Conservation (phyloP, 2,113 vertebrate species). For the Dromiciops gliroides region DNA sequence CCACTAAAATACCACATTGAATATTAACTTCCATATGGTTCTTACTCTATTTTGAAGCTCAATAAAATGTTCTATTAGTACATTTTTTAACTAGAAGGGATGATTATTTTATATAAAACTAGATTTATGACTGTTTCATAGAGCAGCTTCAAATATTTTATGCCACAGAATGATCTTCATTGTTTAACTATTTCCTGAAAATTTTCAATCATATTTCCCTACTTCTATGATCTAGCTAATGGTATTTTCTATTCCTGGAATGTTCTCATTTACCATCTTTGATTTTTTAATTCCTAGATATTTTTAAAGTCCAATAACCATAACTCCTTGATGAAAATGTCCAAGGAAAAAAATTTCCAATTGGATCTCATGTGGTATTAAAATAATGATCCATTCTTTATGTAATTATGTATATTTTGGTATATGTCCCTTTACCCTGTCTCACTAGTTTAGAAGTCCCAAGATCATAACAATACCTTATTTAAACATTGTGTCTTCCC, state of each 20-base stretch:
- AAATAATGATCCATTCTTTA: too few species aligned
- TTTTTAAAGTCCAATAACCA: too few species aligned
- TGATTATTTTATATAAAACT: not conserved
- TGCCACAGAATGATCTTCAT: not conserved
- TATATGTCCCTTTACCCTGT: too few species aligned
- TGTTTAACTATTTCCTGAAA: not conserved
- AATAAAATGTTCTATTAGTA: not conserved
- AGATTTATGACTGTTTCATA: not conserved
- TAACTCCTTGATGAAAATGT: too few species aligned
- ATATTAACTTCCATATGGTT: constrained; percentile 3
- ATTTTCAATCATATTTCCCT: not conserved
- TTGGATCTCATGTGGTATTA: too few species aligned
- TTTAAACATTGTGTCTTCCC: not conserved
- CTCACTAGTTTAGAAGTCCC: not conserved
- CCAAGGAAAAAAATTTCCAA: too few species aligned
- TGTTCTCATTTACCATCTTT: not conserved
- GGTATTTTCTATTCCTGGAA: not conserved
- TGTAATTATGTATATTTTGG: too few species aligned
- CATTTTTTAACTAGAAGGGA: not conserved
- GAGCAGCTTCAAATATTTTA: not conserved
- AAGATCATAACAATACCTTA: not conserved
- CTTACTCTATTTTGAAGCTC: not conserved
- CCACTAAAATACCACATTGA: not conserved
- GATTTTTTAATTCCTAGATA: not conserved
- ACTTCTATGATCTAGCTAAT: not conserved